phyloP scores from a whole-genome alignment of 1,140 invertebrate genomes.

The Cherax destructor region DNA sequence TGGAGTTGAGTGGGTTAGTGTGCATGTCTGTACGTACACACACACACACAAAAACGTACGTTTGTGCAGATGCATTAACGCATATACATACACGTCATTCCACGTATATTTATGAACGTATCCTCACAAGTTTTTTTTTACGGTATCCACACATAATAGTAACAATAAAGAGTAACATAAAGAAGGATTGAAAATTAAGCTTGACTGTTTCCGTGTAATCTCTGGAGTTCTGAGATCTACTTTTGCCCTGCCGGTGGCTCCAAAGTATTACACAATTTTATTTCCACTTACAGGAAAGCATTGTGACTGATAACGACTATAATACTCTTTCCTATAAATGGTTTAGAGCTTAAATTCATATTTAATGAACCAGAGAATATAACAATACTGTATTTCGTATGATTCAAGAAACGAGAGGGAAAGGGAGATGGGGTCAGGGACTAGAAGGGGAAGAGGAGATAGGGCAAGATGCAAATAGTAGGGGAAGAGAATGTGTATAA shows the following conservation, averaged over 20 bases:
- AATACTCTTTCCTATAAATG: slow-evolving; percentile 28
- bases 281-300: slow-evolving; percentile 7
- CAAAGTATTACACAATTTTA: slow-evolving; percentile 33
- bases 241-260: not conserved
- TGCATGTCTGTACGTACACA: too few relatives aligned
- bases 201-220: too few relatives aligned
- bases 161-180: not conserved
- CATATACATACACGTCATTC: not conserved
- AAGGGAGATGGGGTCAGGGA: not conserved
- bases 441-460: not conserved
- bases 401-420: not conserved
- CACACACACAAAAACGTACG: too few relatives aligned
- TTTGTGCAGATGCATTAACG: too few relatives aligned
- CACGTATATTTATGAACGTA: not conserved
- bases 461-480: not conserved
- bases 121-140: too few relatives aligned
- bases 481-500: too few relatives aligned
- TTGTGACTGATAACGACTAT: slow-evolving; percentile 39
- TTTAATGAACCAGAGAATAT: slow-evolving; percentile 44
- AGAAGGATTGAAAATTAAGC: too few relatives aligned
- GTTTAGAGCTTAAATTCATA: slow-evolving; percentile 31
- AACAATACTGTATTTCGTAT: slow-evolving; percentile 6
- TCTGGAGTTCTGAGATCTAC: too few relatives aligned
- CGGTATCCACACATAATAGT: too few relatives aligned
- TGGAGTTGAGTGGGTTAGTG: not conserved